Conservation (phyloP, 2,113 vertebrate species). For the Baryphthengus martii region DNA sequence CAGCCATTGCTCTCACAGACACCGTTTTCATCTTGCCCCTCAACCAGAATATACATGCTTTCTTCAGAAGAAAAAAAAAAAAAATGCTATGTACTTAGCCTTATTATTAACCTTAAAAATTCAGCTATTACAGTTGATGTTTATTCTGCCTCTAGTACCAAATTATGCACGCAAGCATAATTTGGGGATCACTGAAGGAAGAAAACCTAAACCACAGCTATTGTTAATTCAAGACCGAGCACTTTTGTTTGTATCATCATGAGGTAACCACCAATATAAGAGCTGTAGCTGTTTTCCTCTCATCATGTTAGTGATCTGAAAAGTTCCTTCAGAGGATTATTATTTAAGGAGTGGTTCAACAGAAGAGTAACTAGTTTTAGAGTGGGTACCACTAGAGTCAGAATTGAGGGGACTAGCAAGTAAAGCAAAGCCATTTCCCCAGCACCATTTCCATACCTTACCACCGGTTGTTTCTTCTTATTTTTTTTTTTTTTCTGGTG, state of each 20-base stretch:
- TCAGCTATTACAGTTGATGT: not conserved
- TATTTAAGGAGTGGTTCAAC: not conserved
- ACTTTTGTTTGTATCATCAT: not conserved
- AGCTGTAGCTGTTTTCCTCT: not conserved
- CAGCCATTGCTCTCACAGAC: conserved; percentile 26
- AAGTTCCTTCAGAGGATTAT: conserved; percentile 34
- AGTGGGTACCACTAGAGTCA: not conserved
- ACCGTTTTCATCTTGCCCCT: not conserved
- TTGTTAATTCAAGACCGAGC: not conserved
- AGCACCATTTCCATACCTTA: not conserved
- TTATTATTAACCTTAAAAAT: conserved; percentile 37
- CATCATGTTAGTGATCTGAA: not conserved
- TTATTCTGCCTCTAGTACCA: conserved; percentile 24
- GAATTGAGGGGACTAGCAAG: not conserved
- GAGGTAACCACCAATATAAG: not conserved
- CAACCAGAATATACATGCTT: not conserved
- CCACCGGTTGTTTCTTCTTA: not conserved
- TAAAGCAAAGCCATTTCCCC: not conserved
- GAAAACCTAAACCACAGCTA: not conserved
- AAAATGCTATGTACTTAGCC: not conserved
- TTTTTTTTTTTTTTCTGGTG: not conserved
- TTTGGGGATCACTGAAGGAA: not conserved
- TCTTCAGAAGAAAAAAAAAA: conserved; percentile 3
- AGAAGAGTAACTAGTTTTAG: not conserved
- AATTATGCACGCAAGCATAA: not conserved